Conservation (phyloP, 2,888 invertebrate genomes). For the Anodontia alba region DNA sequence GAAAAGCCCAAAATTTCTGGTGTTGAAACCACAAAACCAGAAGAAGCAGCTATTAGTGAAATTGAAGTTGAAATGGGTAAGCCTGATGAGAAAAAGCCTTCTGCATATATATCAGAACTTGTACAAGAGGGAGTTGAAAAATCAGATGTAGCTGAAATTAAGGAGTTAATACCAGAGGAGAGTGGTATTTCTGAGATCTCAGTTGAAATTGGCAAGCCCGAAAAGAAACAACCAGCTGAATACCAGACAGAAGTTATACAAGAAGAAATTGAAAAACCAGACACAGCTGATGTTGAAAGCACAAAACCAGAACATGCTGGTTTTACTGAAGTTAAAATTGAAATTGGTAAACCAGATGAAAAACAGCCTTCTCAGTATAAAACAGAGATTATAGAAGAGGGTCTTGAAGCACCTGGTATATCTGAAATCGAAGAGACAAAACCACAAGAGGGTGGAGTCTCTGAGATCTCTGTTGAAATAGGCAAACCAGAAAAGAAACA, state of each 20-base stretch:
- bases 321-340: slow-evolving; percentile 28
- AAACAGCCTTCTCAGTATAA: slow-evolving; percentile 43
- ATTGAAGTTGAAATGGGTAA: neutral
- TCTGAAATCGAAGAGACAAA: slow-evolving; percentile 39
- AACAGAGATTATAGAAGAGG: slow-evolving; percentile 33
- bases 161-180: slow-evolving; percentile 37
- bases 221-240: slow-evolving; percentile 45
- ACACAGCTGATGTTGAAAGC: slow-evolving; percentile 39
- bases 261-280: slow-evolving; percentile 43
- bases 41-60: neutral
- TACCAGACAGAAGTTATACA: slow-evolving; percentile 45
- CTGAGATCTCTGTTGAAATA: slow-evolving; percentile 37
- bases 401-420: neutral
- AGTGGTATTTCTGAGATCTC: slow-evolving; percentile 46
- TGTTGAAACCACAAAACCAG: neutral
- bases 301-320: slow-evolving; percentile 1
- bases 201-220: slow-evolving; percentile 46
- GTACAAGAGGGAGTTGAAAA: slow-evolving; percentile 38
- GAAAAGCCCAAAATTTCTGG: neutral
- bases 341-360: slow-evolving; percentile 27
- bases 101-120: slow-evolving; percentile 49
- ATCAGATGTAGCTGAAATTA: slow-evolving; percentile 36
- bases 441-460: slow-evolving; percentile 30
- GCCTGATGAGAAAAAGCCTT: slow-evolving; percentile 25
- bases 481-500: slow-evolving; percentile 32